These are phyloP conservation scores for Acanthosoma haemorrhoidale DNA, from an alignment of 2,888 invertebrate species.

Conservation along the genomic window DNA sequence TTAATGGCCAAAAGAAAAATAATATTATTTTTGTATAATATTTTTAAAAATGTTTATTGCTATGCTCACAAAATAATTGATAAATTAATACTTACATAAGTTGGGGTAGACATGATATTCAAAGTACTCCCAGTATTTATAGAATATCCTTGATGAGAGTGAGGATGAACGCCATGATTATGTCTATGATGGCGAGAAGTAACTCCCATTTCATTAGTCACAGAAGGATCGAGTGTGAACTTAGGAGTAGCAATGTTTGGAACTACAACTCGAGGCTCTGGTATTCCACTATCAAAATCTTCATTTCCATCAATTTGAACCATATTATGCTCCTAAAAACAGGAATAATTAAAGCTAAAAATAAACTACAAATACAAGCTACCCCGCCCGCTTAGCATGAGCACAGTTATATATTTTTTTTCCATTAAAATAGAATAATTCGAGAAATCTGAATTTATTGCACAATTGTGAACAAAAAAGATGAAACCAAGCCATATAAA, in stretches of 20 bases:
- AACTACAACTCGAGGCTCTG: slow-evolving; percentile 37
- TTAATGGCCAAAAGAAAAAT: too few species aligned
- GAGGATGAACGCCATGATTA: slow-evolving; percentile 31
- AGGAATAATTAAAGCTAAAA: neutral
- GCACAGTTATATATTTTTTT: too few species aligned
- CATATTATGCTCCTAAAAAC: neutral
- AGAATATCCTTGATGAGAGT: slow-evolving; percentile 11
- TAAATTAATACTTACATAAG: slow-evolving; percentile 43
- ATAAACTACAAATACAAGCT: too few species aligned
- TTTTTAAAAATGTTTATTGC: too few species aligned
- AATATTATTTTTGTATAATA: too few species aligned
- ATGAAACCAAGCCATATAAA: too few species aligned
- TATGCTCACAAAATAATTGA: too few species aligned
- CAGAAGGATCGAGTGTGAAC: slow-evolving; percentile 36
- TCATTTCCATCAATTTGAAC: neutral
- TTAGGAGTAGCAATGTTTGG: slow-evolving; percentile 37
- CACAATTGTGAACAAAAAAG: too few species aligned
- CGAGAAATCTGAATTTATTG: too few species aligned
- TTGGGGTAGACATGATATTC: slow-evolving; percentile 43
- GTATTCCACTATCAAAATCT: slow-evolving; percentile 41
- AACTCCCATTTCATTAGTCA: slow-evolving; percentile 31
- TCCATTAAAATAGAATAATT: too few species aligned
- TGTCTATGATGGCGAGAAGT: slow-evolving; percentile 49
- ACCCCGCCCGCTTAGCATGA: too few species aligned
- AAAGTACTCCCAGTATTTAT: neutral